These are phyloP conservation scores for Tenodera sinensis DNA, from an alignment of 2,888 invertebrate genomes.

Conservation along the genomic window DNA sequence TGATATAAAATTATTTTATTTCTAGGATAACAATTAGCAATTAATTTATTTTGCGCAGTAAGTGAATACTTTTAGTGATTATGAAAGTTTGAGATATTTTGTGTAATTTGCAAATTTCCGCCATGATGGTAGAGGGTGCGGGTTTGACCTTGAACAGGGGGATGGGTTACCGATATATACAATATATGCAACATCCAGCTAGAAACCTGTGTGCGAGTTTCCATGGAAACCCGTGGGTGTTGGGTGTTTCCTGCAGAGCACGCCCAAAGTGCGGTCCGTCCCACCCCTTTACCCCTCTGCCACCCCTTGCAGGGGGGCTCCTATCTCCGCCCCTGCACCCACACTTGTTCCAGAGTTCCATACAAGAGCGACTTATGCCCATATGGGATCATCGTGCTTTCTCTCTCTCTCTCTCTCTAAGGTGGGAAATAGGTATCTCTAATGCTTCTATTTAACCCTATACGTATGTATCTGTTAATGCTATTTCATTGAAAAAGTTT, in stretches of 20 bases:
- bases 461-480: no score
- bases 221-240: constrained; percentile 7
- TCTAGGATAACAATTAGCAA: no score
- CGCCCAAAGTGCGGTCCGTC: neutral
- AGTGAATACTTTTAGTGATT: no score
- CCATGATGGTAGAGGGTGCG: neutral
- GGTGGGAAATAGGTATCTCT: no score
- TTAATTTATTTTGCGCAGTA: no score
- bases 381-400: no score
- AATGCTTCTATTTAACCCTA: no score
- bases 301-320: neutral
- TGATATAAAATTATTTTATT: no score
- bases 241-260: neutral
- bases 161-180: neutral
- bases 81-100: no score
- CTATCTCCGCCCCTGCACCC: neutral
- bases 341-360: neutral
- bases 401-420: no score
- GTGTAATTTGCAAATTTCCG: neutral
- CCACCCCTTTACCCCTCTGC: neutral
- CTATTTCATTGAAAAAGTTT: no score
- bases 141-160: neutral
- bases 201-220: neutral
- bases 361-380: neutral
- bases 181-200: neutral